Base-by-base conservation (phyloP, 2,797 vertebrate species). In the Coregonus ussuriensis region DNA sequence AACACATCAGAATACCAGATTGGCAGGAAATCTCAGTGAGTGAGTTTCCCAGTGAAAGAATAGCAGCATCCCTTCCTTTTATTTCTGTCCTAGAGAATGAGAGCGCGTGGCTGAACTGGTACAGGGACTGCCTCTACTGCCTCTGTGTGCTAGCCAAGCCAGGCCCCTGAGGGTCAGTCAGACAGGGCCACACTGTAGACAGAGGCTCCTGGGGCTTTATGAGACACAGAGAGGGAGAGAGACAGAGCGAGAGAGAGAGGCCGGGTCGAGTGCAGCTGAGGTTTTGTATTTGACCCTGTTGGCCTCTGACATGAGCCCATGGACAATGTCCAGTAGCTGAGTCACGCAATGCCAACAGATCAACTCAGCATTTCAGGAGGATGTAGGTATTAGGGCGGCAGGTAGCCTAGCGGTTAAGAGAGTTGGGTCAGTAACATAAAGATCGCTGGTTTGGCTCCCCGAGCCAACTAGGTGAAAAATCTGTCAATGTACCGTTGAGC, bases 131-230 rank as follows among this genome's bases (percentile, higher is more conserved):
- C 35, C 35, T 35, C 35, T 18, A n/a, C 16, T 70, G 35, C n/a
- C 41, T 47, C 69, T 71, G 68, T 47, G 2, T 37, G 6, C 37
- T 56, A 18, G 16, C 18, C 53, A 56, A 18, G 16, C 53, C 68
- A 70, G 33, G 16, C 68, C 41, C 68, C 41, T 37, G 21, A 25
- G 69, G 69, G 69, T 71, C 69, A 51, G n/a, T 71, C 21, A 25
- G 41, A 51, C 37, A 51, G 37, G 69, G 67, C 15, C 16, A 37
- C 33, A 18, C 53, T 56, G 53, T 15, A 56, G 15, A 56, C 53
- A 56, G 15, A 56, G 53, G 53, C 53, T 18, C 4, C 53, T 56
- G 53, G 16, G 53, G 4, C 53, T 18, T 18, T 37, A 37, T 37
- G 37, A 37, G 37, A 37, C 37, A 56, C 15, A 29, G n/a, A 0